Conservation (phyloP, 2,113 vertebrate species). For the Octodon degus region DNA sequence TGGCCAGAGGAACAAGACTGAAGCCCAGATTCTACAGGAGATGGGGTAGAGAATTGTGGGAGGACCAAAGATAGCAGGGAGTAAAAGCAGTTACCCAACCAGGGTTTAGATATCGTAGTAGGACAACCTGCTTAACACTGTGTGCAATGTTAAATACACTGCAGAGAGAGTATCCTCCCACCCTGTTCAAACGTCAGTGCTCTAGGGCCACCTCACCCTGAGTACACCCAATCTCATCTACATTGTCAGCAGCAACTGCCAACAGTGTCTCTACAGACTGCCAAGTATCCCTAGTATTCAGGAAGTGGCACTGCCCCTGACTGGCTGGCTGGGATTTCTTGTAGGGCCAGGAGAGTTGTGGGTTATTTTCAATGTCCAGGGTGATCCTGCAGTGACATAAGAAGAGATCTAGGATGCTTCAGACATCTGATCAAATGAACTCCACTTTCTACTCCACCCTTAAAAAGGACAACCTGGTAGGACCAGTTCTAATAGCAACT, state of each 20-base stretch:
- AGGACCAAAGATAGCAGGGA: not conserved
- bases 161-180: not conserved
- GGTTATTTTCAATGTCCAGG: not conserved
- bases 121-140: not conserved
- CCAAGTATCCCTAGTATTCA: not conserved
- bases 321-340: too few relatives aligned
- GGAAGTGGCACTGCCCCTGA: not conserved
- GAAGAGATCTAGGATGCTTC: not conserved
- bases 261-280: not conserved
- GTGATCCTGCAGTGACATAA: not conserved
- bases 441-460: not conserved
- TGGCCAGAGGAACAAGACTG: not conserved
- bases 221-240: not conserved
- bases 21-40: not conserved
- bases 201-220: not conserved
- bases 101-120: not conserved
- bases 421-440: not conserved
- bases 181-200: not conserved
- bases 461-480: not conserved
- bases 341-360: not conserved
- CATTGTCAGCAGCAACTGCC: too few relatives aligned
- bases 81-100: not conserved
- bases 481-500: not conserved
- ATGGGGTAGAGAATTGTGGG: not conserved
- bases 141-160: not conserved